These are phyloP conservation scores for Phymastichus coffea DNA, from an alignment of 1,140 invertebrate genomes.

Conservation along the genomic window DNA sequence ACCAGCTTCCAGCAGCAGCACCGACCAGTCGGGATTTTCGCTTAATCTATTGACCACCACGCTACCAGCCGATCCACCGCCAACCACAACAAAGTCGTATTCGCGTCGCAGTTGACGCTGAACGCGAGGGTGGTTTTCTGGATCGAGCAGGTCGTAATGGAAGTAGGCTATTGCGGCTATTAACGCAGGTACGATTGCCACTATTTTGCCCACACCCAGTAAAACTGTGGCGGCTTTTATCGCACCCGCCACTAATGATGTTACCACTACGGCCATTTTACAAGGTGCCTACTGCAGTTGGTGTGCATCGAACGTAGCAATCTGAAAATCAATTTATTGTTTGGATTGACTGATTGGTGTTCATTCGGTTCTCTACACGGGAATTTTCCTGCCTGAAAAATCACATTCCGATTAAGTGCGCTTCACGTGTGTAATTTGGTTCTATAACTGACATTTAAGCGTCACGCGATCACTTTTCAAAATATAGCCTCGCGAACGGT, in stretches of 20 bases:
- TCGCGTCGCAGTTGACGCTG: slow-evolving; percentile 63
- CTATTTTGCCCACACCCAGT: slow-evolving; percentile 68
- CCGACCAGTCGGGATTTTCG: slow-evolving; percentile 74
- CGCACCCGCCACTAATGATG: slow-evolving; percentile 60
- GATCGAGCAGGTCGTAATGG: slow-evolving; percentile 83
- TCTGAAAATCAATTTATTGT: too few relatives aligned
- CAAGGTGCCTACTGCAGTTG: too few relatives aligned
- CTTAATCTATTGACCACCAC: slow-evolving; percentile 84
- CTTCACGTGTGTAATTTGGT: too few relatives aligned
- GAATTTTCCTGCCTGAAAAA: too few relatives aligned
- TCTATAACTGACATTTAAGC: too few relatives aligned
- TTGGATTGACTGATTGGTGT: too few relatives aligned
- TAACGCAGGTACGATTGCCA: slow-evolving; percentile 71
- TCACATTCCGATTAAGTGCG: too few relatives aligned
- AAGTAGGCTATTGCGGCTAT: slow-evolving; percentile 79
- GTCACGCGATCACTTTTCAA: too few relatives aligned
- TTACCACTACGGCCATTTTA: slow-evolving; percentile 38
- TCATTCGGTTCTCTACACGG: too few relatives aligned
- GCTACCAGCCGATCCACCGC: slow-evolving; percentile 83
- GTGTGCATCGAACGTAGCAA: too few relatives aligned
- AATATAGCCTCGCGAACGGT: too few relatives aligned
- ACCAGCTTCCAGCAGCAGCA: slow-evolving; percentile 84
- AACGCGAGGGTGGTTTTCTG: slow-evolving; percentile 75
- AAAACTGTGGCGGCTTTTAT: slow-evolving; percentile 69
- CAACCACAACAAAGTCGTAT: slow-evolving; percentile 81